phyloP scores from a whole-genome alignment of 2,888 invertebrate species.

The Nomada hirtipes region DNA sequence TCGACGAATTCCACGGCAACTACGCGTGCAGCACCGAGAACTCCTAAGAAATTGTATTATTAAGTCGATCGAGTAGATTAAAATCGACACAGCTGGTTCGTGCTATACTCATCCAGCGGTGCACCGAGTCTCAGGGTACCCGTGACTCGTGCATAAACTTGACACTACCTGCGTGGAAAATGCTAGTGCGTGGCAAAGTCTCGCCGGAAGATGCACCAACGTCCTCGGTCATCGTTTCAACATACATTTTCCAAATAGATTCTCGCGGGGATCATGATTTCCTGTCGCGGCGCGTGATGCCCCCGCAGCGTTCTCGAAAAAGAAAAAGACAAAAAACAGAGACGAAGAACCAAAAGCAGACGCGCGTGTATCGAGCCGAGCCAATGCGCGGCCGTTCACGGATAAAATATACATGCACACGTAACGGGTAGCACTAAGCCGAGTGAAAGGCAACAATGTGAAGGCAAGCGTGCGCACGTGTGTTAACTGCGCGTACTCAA shows the following conservation, averaged over 20 bases:
- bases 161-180: neutral
- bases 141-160: neutral
- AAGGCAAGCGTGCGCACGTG: constrained; percentile 74
- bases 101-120: too few relatives aligned
- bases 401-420: constrained; percentile 47
- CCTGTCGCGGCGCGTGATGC: neutral
- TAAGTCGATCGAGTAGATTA: neutral
- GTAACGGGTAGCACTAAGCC: constrained; percentile 57
- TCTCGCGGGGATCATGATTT: neutral
- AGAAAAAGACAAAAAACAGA: too few relatives aligned
- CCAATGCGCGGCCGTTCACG: constrained; percentile 23
- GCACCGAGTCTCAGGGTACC: neutral
- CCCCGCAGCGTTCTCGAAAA: neutral
- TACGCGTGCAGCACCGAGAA: neutral
- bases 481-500: too few relatives aligned
- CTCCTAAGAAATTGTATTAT: neutral
- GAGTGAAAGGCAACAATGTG: constrained; percentile 83
- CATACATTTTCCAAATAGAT: constrained; percentile 2
- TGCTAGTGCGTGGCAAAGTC: neutral
- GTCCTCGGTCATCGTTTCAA: neutral
- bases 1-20: neutral
- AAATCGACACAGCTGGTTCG: too few relatives aligned
- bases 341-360: neutral
- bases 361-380: constrained; percentile 15
- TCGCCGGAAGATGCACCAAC: neutral